Evolutionary conservation across 1,140 invertebrate genomes (phyloP).

Genomic region (Bombus cullumanus): DNA sequence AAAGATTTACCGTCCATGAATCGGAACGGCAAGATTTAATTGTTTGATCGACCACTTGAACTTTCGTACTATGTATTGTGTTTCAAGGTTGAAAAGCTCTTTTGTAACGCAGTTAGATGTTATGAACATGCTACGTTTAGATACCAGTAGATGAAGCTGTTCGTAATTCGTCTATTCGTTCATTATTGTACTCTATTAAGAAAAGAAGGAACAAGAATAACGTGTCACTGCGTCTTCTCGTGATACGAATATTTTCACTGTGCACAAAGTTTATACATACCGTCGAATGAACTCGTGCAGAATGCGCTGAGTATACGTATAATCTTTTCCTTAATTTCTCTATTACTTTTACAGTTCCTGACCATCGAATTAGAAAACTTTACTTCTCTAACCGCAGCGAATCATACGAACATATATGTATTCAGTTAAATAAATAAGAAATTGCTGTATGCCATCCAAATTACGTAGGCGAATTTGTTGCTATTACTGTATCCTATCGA

Average conservation of each 20-base stretch:
- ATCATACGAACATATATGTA: no score
- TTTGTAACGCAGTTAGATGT: neutral
- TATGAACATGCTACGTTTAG: neutral
- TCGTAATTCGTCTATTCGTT: slow-evolving; percentile 40
- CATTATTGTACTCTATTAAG: slow-evolving; percentile 32
- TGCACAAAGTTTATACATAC: neutral
- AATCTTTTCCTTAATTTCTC: neutral
- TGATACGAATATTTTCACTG: neutral
- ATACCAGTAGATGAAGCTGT: neutral
- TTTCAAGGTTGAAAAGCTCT: neutral
- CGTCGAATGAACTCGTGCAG: neutral
- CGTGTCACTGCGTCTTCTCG: no score
- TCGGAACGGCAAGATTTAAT: neutral
- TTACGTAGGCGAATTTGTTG: no score
- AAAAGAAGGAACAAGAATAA: neutral
- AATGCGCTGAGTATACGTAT: neutral
- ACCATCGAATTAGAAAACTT: no score
- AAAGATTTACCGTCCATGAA: neutral
- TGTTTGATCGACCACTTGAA: neutral
- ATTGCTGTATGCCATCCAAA: no score
- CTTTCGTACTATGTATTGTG: neutral
- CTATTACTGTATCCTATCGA: no score
- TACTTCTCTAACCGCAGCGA: no score
- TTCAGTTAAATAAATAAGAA: no score
- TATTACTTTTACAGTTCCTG: neutral